These are phyloP conservation scores for Cryptophagus acutangulus DNA, from an alignment of 2,888 invertebrate species.

Conservation along the genomic window DNA sequence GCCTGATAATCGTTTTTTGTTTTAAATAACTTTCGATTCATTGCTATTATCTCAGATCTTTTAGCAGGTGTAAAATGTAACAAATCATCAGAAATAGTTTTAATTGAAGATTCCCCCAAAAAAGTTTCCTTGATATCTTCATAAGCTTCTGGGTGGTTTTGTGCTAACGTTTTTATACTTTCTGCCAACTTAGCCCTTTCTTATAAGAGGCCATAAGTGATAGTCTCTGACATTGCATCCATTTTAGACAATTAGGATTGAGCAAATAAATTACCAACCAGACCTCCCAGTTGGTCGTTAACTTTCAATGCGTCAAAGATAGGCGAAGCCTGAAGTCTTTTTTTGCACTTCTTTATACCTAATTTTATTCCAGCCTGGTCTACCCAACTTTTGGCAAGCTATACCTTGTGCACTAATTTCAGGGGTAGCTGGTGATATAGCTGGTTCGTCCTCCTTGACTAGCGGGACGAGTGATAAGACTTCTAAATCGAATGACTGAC, in stretches of 20 bases:
- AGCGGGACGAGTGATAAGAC: neutral
- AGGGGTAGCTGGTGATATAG: neutral
- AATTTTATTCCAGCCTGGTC: slow-evolving; percentile 7
- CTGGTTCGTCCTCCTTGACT: neutral
- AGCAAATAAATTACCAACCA: neutral
- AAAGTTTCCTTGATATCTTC: slow-evolving; percentile 1
- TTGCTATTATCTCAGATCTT: no score
- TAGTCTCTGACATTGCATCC: neutral
- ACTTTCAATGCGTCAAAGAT: neutral
- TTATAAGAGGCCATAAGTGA: neutral
- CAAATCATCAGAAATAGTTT: no score
- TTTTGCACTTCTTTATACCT: slow-evolving; percentile 10
- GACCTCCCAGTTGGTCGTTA: no score
- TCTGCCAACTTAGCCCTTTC: neutral
- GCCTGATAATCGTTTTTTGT: no score
- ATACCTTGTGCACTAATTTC: slow-evolving; percentile 1
- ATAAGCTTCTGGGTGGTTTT: slow-evolving; percentile 3
- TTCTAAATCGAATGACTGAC: neutral
- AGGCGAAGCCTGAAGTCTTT: neutral
- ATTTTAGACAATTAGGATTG: neutral
- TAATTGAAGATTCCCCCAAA: no score
- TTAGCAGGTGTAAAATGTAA: no score
- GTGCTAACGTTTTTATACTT: neutral
- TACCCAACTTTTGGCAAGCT: slow-evolving; percentile 1
- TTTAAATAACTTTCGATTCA: no score